Evolutionary conservation across 2,797 vertebrate genomes (phyloP).

Genomic region (Myioborus melanocephalus): DNA sequence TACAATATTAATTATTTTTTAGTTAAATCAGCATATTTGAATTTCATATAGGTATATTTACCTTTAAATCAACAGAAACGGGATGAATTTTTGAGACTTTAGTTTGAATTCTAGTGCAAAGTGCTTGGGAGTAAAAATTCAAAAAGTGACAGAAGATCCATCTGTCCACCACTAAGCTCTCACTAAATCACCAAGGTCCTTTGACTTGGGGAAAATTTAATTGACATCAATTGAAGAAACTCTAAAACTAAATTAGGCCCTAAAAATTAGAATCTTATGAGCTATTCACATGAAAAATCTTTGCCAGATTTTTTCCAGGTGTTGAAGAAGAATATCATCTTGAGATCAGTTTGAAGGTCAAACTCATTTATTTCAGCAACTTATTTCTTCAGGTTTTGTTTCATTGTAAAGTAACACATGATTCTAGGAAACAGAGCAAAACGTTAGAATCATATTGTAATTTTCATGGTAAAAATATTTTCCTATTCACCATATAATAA

Average conservation of each 20-base stretch:
- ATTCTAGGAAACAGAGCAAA: not conserved
- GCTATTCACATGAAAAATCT: not conserved
- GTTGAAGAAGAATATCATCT: not conserved
- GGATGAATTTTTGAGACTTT: not conserved
- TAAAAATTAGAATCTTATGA: not conserved
- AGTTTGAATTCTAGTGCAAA: not conserved
- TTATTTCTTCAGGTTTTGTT: not conserved
- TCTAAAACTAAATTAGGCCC: not conserved
- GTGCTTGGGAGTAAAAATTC: not conserved
- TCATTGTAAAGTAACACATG: not conserved
- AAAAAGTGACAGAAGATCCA: not conserved
- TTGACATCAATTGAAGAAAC: not conserved
- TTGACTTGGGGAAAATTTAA: not conserved
- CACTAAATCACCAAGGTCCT: not conserved
- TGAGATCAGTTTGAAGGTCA: not conserved
- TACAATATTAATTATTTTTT: not conserved
- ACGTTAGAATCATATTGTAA: not conserved
- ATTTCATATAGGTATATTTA: not conserved
- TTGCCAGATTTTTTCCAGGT: not conserved
- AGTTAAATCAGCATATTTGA: not conserved
- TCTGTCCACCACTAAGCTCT: not conserved
- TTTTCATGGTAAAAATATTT: not conserved
- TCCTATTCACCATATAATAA: not conserved
- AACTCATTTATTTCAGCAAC: not conserved
- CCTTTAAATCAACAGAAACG: not conserved